Percentiles rank a stretch among this genome's conserved stretches.
phyloP scores from a whole-genome alignment of 2,113 vertebrate species.

The Sebastes fasciatus region DNA sequence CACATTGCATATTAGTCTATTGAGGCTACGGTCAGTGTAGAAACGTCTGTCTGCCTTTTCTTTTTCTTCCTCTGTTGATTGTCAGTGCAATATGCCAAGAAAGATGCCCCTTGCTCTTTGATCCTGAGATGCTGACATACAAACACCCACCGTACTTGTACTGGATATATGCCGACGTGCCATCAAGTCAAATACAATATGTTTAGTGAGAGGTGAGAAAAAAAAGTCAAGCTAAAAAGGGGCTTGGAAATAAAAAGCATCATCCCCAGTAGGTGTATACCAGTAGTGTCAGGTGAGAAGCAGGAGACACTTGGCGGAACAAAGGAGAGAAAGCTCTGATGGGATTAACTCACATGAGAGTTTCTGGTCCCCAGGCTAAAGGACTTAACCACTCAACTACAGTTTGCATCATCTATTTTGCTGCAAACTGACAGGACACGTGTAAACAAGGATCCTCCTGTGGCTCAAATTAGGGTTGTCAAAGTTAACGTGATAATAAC shows the following conservation, averaged over 20 bases:
- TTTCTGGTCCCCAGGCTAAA: neutral
- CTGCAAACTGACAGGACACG: neutral
- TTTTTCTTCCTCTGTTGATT: neutral
- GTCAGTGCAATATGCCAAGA: no score
- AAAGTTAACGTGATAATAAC: no score
- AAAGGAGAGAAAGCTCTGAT: neutral
- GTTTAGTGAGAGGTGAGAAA: neutral
- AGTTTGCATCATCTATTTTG: slow-evolving; percentile 40
- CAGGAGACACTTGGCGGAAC: neutral
- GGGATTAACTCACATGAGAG: slow-evolving; percentile 1
- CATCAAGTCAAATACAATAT: neutral
- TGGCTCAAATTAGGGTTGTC: neutral
- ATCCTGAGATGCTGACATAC: neutral
- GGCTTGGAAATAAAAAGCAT: neutral
- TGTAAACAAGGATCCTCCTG: neutral
- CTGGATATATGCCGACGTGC: neutral
- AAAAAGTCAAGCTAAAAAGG: neutral
- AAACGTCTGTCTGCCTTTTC: neutral
- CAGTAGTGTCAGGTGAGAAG: neutral
- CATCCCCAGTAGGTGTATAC: neutral
- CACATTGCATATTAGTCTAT: neutral
- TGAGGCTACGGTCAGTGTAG: neutral
- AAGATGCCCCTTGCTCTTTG: neutral
- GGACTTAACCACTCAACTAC: neutral
- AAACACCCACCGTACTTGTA: no score